Percentiles rank a stretch among this genome's conserved stretches.
Conservation (phyloP, 2,797 vertebrate genomes). For the Champsocephalus gunnari region DNA sequence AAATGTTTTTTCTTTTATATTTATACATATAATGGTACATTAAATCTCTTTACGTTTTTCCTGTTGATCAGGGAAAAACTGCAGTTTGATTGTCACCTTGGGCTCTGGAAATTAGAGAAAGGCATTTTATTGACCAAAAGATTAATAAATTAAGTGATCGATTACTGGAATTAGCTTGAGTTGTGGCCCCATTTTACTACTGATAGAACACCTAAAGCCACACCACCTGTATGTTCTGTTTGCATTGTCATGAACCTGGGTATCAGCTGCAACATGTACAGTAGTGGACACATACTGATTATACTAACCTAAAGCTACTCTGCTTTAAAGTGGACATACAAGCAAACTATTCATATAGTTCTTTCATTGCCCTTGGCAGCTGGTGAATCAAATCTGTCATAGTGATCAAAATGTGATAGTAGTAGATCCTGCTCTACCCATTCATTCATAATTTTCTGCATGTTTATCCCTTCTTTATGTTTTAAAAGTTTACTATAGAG, state of each 20-base stretch:
- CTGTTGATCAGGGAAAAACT: background rate
- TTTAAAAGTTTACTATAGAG: background rate
- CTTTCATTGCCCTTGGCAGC: slow-evolving; percentile 9
- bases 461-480: background rate
- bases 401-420: background rate
- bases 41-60: background rate
- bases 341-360: background rate
- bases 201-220: slow-evolving; percentile 27
- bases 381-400: slow-evolving; percentile 3
- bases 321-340: background rate
- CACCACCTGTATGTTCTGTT: slow-evolving; percentile 38
- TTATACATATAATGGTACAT: background rate
- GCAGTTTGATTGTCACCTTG: background rate
- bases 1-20: too few relatives aligned
- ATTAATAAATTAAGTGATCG: background rate
- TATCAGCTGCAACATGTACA: slow-evolving; percentile 3
- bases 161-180: background rate
- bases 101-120: background rate
- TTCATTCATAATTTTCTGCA: slow-evolving; percentile 1
- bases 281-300: slow-evolving; percentile 15
- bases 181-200: slow-evolving; percentile 6
- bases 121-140: background rate
- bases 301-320: background rate
- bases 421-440: background rate
- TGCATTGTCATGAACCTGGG: slow-evolving; percentile 46